Base-by-base conservation (phyloP, 1,140 invertebrate genomes). In the Drosophila simulans region DNA sequence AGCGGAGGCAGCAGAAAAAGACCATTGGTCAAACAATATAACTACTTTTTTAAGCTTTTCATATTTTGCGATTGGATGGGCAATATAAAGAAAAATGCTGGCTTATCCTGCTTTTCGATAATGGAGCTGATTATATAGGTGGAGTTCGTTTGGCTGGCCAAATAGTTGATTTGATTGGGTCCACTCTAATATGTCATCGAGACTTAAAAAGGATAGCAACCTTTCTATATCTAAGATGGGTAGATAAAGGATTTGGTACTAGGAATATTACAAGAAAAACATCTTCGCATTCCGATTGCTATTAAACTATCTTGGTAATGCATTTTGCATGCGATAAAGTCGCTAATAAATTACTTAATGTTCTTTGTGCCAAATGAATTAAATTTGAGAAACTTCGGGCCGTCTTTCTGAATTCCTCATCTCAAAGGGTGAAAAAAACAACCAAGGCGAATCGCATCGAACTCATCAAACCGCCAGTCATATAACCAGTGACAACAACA, bases 31-130 rank as follows among this genome's bases (percentile, higher is more conserved):
- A 56, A 48, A 45, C 60, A 59, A 48, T 65, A 56, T 20, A 63
- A 49, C 40, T 51, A 71, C 15, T 64, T 65, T 58, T 88, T 85
- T 77, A 74, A 80, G 62, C 76, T 74, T 71, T 59, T 76, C 72
- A 76, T 76, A 76, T 58, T 76, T 75, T 66, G 53, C 40, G 60
- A 54, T 73, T 73, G 37, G 43, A 13, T 22, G 25, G 40, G 12
- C 45, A 35, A 55, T 15, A 35, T 31, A 37, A 35, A 4, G 39
- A 39, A 45, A 37, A 53, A 45, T 75, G 39, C 59, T 66, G 53
- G 72, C 57, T 76, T 57, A 52, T 75, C 31, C 60, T 22, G n/a
- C 25, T 35, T 53, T 31, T 53, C 27, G 40, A 66, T 58, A 64
- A 51, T 74, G 15, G 51, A 48, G 40, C n/a, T 40, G 27, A 27